Evolutionary conservation across 2,888 invertebrate genomes (phyloP).

Genomic region (Sinohyriopsis cumingii): DNA sequence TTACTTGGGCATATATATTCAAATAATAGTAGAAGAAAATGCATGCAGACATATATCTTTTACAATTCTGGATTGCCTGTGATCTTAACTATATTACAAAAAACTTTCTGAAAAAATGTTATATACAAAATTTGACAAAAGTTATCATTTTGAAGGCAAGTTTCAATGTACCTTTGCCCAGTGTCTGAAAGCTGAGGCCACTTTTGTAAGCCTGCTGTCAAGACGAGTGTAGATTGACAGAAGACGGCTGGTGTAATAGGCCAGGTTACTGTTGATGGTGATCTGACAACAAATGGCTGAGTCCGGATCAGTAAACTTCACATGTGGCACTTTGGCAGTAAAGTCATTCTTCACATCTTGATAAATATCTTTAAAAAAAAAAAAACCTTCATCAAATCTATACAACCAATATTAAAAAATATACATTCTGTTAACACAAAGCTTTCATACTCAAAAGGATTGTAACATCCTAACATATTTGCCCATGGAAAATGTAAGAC

Average conservation of each 20-base stretch:
- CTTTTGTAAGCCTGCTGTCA: conserved; percentile 73
- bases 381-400: neutral
- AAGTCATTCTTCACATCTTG: conserved; percentile 69
- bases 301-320: conserved; percentile 63
- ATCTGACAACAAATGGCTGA: conserved; percentile 61
- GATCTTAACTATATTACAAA: neutral
- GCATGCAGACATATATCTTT: too few relatives aligned
- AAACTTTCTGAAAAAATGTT: neutral
- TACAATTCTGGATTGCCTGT: too few relatives aligned
- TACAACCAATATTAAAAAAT: neutral
- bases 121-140: neutral
- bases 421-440: too few relatives aligned
- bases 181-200: conserved; percentile 71
- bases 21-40: too few relatives aligned
- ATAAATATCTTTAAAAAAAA: conserved; percentile 44
- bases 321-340: conserved; percentile 68
- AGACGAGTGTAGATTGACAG: conserved; percentile 74
- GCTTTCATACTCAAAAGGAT: too few relatives aligned
- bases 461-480: too few relatives aligned
- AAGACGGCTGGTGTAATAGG: conserved; percentile 74
- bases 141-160: neutral
- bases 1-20: too few relatives aligned
- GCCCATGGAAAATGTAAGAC: too few relatives aligned
- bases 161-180: conserved; percentile 72
- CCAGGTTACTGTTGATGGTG: conserved; percentile 68